Evolutionary conservation across 1,140 invertebrate genomes (phyloP).

Genomic region (Trinorchestia longiramus): DNA sequence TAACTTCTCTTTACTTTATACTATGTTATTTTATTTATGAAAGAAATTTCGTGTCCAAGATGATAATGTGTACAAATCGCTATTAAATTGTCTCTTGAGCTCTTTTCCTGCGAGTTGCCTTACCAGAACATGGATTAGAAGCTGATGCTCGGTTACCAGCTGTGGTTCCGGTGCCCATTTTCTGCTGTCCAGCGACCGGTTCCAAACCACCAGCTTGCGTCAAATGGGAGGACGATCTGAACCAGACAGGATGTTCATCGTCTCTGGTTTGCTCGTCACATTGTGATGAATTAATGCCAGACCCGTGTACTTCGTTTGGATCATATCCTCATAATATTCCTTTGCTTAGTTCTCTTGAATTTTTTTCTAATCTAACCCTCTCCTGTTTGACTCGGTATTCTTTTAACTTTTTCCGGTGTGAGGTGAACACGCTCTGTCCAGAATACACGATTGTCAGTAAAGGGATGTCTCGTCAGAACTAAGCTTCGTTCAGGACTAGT

Average conservation of each 20-base stretch:
- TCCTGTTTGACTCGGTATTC: too few relatives aligned
- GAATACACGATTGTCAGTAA: too few relatives aligned
- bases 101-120: neutral
- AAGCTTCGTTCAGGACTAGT: too few relatives aligned
- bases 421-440: too few relatives aligned
- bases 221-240: neutral
- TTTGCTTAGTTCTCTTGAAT: neutral
- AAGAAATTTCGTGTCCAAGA: neutral
- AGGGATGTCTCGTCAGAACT: too few relatives aligned
- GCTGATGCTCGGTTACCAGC: conserved; percentile 19
- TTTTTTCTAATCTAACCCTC: too few relatives aligned
- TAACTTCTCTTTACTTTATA: neutral
- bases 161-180: conserved; percentile 41
- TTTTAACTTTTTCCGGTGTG: too few relatives aligned
- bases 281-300: neutral
- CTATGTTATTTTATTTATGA: neutral
- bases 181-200: neutral
- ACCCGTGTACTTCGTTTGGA: neutral
- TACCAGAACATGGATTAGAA: neutral
- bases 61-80: neutral
- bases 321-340: neutral
- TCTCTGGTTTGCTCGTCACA: neutral
- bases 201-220: neutral
- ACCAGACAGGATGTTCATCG: neutral
- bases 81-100: neutral